Evolutionary conservation across 2,113 vertebrate genomes (phyloP).

Genomic region (Alaudala cheleensis): DNA sequence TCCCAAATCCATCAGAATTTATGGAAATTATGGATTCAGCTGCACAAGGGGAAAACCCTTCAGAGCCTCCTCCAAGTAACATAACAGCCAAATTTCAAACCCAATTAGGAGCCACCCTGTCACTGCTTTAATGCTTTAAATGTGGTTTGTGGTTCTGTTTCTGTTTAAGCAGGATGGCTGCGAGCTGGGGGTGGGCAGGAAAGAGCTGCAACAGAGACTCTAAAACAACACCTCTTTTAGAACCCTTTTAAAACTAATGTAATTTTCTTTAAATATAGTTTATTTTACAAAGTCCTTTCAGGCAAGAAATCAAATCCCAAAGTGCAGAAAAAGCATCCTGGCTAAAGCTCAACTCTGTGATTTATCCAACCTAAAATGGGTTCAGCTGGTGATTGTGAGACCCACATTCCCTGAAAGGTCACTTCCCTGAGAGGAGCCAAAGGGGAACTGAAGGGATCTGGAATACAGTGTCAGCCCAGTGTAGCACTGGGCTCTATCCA

Average conservation of each 20-base stretch:
- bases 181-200: neutral
- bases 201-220: neutral
- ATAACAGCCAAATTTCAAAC: neutral
- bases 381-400: neutral
- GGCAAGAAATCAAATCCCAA: neutral
- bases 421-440: neutral
- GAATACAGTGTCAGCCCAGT: neutral
- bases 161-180: neutral
- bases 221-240: neutral
- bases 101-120: neutral
- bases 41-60: neutral
- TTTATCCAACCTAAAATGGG: neutral
- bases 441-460: neutral
- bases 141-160: neutral
- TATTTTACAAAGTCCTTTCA: neutral
- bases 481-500: neutral
- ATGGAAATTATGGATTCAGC: neutral
- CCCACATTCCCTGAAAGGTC: neutral
- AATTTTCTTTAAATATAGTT: neutral
- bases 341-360: neutral
- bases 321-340: neutral
- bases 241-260: neutral
- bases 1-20: neutral
- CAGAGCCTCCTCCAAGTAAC: neutral
- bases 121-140: neutral